Percentiles rank a stretch among this genome's conserved stretches.
Evolutionary conservation across 2,888 invertebrate species (phyloP).

Genomic region (Coecobrya sp.): DNA sequence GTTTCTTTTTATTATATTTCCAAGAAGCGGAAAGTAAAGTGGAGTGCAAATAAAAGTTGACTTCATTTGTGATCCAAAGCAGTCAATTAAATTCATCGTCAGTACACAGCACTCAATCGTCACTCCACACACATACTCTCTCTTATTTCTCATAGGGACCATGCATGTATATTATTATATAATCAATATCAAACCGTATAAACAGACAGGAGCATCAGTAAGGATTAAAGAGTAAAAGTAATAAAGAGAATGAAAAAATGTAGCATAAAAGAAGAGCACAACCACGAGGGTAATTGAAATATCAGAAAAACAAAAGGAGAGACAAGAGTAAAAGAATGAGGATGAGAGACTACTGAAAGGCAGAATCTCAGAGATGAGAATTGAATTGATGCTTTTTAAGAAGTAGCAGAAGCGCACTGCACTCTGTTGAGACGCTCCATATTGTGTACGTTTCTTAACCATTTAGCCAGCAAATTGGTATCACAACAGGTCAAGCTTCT

Average conservation of each 20-base stretch:
- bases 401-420: no score
- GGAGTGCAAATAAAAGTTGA: slow-evolving; percentile 81
- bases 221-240: slow-evolving; percentile 58
- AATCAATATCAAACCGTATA: slow-evolving; percentile 61
- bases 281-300: slow-evolving; percentile 75
- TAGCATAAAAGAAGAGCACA: slow-evolving; percentile 62
- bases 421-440: slow-evolving; percentile 11
- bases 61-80: slow-evolving; percentile 78
- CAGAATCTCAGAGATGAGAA: slow-evolving; percentile 14
- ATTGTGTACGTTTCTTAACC: slow-evolving; percentile 19
- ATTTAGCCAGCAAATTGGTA: slow-evolving; percentile 74
- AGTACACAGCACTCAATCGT: slow-evolving; percentile 69
- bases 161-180: background rate
- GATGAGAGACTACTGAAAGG: slow-evolving; percentile 15
- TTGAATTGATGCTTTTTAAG: slow-evolving; percentile 57
- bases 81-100: slow-evolving; percentile 81
- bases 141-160: no score
- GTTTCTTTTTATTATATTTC: slow-evolving; percentile 54
- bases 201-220: slow-evolving; percentile 36
- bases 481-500: slow-evolving; percentile 70
- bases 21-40: slow-evolving; percentile 69
- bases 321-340: slow-evolving; percentile 12
- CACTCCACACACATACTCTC: slow-evolving; percentile 26
- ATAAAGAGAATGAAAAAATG: slow-evolving; percentile 68
- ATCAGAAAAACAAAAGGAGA: slow-evolving; percentile 47